phyloP scores from a whole-genome alignment of 2,797 vertebrate species.

The Galaxias olidus region DNA sequence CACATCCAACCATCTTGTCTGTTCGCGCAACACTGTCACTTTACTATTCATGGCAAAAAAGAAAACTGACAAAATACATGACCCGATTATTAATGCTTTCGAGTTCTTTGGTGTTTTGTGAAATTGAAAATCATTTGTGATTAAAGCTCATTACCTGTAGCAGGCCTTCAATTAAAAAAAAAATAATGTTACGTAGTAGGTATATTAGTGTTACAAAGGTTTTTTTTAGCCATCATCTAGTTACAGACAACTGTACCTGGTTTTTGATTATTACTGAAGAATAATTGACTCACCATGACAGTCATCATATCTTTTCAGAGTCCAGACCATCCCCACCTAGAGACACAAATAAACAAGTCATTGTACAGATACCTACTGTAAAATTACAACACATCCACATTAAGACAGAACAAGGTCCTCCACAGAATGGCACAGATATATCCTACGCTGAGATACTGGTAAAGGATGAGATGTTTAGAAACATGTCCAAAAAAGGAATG shows the following conservation, averaged over 20 bases:
- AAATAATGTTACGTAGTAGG: no score
- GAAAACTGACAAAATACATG: neutral
- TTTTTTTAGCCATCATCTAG: no score
- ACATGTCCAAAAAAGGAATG: neutral
- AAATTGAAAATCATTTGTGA: no score
- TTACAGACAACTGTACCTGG: no score
- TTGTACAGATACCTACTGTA: neutral
- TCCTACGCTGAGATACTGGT: no score
- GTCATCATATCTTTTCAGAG: conserved; percentile 17
- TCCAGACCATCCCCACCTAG: conserved; percentile 31
- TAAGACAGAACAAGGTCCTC: no score
- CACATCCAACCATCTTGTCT: neutral
- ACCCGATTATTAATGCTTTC: neutral
- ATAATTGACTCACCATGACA: conserved; percentile 32
- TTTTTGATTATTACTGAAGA: neutral
- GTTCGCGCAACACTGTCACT: neutral
- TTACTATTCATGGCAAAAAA: neutral
- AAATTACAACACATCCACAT: neutral
- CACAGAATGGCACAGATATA: no score
- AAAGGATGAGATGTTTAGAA: neutral
- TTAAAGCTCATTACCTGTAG: no score
- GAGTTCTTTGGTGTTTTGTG: no score
- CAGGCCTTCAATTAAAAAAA: no score
- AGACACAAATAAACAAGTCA: conserved; percentile 6
- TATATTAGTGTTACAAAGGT: no score